Base-by-base conservation (phyloP, 2,797 vertebrate species). In the Sebastiscus tertius region DNA sequence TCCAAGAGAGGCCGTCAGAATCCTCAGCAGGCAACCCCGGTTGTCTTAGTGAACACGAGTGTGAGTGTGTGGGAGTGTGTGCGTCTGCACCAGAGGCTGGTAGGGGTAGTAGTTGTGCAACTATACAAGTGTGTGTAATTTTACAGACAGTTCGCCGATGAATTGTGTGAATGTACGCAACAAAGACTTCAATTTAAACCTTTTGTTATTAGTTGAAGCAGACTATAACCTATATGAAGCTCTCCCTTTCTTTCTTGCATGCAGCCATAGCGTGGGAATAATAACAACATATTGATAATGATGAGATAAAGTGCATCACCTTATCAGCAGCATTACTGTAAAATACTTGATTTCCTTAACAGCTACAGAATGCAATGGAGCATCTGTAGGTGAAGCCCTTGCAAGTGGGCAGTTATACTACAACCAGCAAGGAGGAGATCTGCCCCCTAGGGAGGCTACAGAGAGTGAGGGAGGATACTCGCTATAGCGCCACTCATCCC, bases 31-130 rank as follows among this genome's bases (percentile, higher is more conserved):
- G 93, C 94, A 90, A 91, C 86, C 93, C 88, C 65, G 89, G 95
- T 95, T 95, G 95, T 95, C 95, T 95, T 94, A 95, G 94, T 89
- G 94, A 95, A 91, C 83, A 88, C 82, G 92, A 90, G 87, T 85
- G 87, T 81, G 86, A 90, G 92, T 85, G 85, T 92, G 90, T 93
- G 90, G 80, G 91, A 85, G 90, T 90, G 82, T 88, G 84, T 78
- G 88, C 55, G 69, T 88, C 85, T 87, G 85, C 82, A 89, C 84
- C 80, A 73, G 85, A 88, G 69, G 72, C 80, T 85, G 77, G 71
- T 76, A 78, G 77, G 80, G 79, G 73, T 67, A 68, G 85, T 69
- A 88, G 80, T 46, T 84, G 79, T 92, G 66, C 58, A 82, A 84
- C 85, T 81, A 60, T 69, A 80, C n/a, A 82, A 82, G 75, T 70